A percentile compares a stretch with the other conserved stretches of the same genome.
Conservation (phyloP, 2,888 invertebrate species). For the Clostera curtula region DNA sequence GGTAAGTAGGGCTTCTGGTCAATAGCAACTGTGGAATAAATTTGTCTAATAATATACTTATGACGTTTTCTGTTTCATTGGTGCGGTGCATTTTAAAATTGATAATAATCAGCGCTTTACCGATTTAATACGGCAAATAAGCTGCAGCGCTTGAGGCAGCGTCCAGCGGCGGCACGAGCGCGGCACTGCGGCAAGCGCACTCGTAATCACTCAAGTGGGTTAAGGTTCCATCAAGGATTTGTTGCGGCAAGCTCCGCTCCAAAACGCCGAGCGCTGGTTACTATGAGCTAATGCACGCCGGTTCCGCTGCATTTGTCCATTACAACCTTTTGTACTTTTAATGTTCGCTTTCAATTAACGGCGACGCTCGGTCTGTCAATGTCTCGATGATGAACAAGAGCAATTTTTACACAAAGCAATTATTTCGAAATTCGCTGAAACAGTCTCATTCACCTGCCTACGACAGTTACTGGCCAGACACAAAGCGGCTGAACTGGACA, state of each 20-base stretch:
- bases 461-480: constrained; percentile 37
- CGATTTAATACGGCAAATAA: too few species aligned
- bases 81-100: too few species aligned
- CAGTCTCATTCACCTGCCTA: constrained; percentile 43
- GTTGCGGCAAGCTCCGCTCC: constrained; percentile 74
- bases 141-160: constrained; percentile 47
- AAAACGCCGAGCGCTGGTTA: constrained; percentile 64
- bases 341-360: constrained; percentile 35
- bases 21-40: too few species aligned
- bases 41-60: too few species aligned
- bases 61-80: too few species aligned
- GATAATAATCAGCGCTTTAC: too few species aligned
- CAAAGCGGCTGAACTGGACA: constrained; percentile 43
- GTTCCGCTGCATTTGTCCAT: constrained; percentile 67
- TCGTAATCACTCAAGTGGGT: constrained; percentile 74
- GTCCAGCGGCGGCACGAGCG: constrained; percentile 42
- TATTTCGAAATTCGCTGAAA: constrained; percentile 21
- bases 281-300: constrained; percentile 66
- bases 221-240: constrained; percentile 75
- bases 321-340: constrained; percentile 39
- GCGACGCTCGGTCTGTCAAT: constrained; percentile 49
- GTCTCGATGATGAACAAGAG: constrained; percentile 32
- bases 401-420: constrained; percentile 22
- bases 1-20: too few species aligned
- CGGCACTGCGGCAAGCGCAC: constrained; percentile 48